Conservation (phyloP, 2,113 vertebrate genomes). For the Boleophthalmus pectinirostris region DNA sequence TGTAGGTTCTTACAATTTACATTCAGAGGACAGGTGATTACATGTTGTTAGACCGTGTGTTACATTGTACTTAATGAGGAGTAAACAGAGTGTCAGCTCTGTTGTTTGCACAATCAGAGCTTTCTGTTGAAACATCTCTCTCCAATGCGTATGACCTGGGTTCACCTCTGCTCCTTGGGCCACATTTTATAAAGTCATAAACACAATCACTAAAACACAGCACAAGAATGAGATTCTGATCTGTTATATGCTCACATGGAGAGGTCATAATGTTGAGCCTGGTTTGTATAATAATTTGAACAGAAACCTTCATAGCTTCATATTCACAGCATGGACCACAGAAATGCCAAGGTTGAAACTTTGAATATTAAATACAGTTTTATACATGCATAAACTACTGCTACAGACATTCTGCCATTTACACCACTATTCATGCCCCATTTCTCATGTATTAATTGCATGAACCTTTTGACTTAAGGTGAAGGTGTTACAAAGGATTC, state of each 20-base stretch:
- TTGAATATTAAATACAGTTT: constrained; percentile 3
- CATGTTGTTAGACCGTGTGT: background rate
- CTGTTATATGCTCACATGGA: background rate
- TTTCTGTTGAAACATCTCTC: background rate
- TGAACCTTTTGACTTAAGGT: constrained; percentile 13
- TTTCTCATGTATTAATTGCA: constrained; percentile 20
- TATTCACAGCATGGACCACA: background rate
- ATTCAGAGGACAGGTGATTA: background rate
- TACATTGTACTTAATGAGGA: background rate
- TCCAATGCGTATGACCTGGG: too few species aligned
- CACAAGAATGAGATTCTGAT: background rate
- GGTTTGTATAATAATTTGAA: background rate
- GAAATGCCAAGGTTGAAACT: background rate
- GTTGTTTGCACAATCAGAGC: background rate
- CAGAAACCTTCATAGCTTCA: background rate
- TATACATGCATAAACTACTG: background rate
- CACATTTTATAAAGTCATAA: background rate
- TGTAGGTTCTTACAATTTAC: background rate
- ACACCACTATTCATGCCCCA: background rate
- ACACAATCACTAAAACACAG: background rate
- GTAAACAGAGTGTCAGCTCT: background rate
- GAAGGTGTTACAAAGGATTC: background rate
- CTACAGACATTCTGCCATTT: constrained; percentile 1
- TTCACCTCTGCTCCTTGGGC: background rate
- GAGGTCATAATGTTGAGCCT: background rate